Percentiles rank a stretch among this genome's conserved stretches.
Evolutionary conservation across 2,113 vertebrate species (phyloP).

Genomic region (Poicephalus meyeri): DNA sequence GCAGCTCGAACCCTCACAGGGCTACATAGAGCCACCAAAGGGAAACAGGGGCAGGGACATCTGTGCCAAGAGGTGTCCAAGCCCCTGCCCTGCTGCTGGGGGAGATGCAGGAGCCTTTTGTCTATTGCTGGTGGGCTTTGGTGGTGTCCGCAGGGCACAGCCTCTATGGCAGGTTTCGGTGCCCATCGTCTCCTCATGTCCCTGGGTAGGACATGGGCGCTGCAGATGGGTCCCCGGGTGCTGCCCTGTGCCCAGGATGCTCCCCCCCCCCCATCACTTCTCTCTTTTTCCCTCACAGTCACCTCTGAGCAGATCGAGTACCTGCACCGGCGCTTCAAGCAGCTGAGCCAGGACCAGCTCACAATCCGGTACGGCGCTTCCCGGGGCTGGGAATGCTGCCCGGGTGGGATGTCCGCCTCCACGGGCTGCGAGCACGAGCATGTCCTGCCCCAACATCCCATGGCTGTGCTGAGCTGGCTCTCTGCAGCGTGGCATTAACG

Average conservation of each 20-base stretch:
- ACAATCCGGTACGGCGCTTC: slow-evolving; percentile 80
- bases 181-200: background rate
- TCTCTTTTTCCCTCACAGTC: slow-evolving; percentile 72
- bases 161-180: background rate
- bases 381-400: background rate
- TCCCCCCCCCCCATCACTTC: background rate
- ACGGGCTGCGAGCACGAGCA: accelerated
- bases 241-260: background rate
- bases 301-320: slow-evolving; percentile 88
- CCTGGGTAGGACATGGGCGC: accelerated
- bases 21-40: background rate
- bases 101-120: background rate
- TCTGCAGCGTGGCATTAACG: accelerated
- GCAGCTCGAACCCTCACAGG: background rate
- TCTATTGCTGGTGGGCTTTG: background rate
- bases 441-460: background rate
- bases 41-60: accelerated
- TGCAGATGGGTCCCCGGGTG: accelerated
- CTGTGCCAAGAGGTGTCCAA: background rate
- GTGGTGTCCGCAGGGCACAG: background rate
- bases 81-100: accelerated
- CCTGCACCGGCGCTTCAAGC: slow-evolving; percentile 85
- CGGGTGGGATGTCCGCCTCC: accelerated
- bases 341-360: slow-evolving; percentile 82
- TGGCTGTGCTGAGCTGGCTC: accelerated